These are phyloP conservation scores for Glossophaga mutica DNA, from an alignment of 2,797 vertebrate genomes.

Conservation along the genomic window DNA sequence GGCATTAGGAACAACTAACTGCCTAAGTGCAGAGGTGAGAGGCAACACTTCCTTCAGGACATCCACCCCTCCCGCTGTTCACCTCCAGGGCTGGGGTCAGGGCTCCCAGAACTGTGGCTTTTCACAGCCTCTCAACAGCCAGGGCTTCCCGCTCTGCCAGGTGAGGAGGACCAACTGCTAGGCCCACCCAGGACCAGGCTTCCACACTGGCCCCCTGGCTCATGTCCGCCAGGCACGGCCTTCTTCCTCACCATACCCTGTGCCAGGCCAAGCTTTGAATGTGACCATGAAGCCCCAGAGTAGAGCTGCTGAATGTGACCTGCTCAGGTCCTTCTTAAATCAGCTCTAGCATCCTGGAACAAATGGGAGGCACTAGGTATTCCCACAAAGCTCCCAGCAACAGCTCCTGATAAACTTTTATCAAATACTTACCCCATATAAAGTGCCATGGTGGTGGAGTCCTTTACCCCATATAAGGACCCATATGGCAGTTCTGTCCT, in stretches of 20 bases:
- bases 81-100: neutral
- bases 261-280: neutral
- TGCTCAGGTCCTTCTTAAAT: neutral
- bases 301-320: neutral
- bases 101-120: neutral
- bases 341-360: neutral
- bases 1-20: neutral
- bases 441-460: neutral
- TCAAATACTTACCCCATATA: neutral
- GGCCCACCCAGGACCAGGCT: neutral
- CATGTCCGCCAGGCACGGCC: neutral
- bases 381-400: neutral
- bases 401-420: neutral
- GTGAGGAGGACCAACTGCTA: neutral
- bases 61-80: neutral
- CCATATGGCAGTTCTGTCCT: accelerated
- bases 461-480: neutral
- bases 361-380: neutral
- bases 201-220: accelerated
- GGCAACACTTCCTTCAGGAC: too few relatives aligned
- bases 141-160: neutral
- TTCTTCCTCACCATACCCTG: neutral
- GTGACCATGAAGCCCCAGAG: neutral
- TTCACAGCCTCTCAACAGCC: neutral
- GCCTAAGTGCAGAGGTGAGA: neutral